Evolutionary conservation across 2,888 invertebrate genomes (phyloP).

Genomic region (Thymelicus lineola): DNA sequence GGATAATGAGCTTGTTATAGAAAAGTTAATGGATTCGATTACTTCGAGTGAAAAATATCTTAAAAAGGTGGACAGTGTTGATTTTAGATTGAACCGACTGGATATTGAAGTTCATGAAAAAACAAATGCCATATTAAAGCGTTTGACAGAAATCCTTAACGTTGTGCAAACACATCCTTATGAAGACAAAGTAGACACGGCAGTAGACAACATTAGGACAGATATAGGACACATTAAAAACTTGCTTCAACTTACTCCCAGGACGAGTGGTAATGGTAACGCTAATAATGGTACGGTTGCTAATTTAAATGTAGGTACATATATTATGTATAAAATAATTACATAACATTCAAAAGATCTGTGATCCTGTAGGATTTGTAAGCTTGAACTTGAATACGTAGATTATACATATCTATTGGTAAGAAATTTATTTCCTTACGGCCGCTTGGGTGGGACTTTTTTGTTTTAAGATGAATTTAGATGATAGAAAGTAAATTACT

Average conservation of each 20-base stretch:
- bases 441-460: no score
- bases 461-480: no score
- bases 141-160: conserved; percentile 61
- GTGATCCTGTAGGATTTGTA: no score
- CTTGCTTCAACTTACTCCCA: conserved; percentile 53
- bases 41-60: conserved; percentile 76
- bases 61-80: conserved; percentile 77
- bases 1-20: conserved; percentile 71
- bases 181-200: conserved; percentile 55
- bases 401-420: no score
- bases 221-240: conserved; percentile 62
- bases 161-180: conserved; percentile 47
- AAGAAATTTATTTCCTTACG: no score
- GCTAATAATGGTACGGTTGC: conserved; percentile 15
- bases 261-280: conserved; percentile 25
- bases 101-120: conserved; percentile 79
- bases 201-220: conserved; percentile 56
- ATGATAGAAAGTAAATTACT: no score
- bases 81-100: conserved; percentile 71
- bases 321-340: no score
- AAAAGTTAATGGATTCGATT: conserved; percentile 73
- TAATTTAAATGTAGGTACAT: neutral
- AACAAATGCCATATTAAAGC: conserved; percentile 68
- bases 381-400: no score
- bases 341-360: no score